Conservation (phyloP, 2,113 vertebrate genomes). For the Procavia capensis region DNA sequence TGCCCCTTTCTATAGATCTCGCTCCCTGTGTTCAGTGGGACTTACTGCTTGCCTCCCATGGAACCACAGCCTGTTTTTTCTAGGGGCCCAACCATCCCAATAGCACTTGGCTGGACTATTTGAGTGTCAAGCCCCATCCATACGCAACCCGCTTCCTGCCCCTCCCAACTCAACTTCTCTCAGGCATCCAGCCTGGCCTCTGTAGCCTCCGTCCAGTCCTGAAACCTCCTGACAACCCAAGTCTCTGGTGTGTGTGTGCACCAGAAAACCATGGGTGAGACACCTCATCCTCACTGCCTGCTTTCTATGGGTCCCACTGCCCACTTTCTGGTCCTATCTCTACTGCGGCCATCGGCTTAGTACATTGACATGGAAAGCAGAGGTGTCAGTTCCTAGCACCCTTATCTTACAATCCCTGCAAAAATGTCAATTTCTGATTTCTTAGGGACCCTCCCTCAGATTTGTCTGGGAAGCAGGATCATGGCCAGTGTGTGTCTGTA, state of each 20-base stretch:
- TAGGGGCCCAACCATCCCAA: rapidly evolving
- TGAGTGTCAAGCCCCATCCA: not conserved
- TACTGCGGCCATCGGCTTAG: slow-evolving; percentile 91
- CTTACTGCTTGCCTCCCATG: not conserved
- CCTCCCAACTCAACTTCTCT: not conserved
- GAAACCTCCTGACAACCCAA: not conserved
- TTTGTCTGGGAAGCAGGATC: too few relatives aligned
- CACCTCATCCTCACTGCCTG: rapidly evolving
- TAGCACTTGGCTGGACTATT: not conserved
- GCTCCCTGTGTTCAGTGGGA: not conserved
- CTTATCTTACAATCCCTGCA: not conserved
- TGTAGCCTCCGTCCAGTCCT: not conserved
- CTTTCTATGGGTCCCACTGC: slow-evolving; percentile 59
- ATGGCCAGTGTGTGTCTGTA: not conserved
- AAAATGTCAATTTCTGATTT: not conserved
- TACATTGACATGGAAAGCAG: slow-evolving; percentile 74
- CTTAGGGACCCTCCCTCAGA: not conserved
- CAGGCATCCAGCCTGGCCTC: not conserved
- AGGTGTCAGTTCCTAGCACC: rapidly evolving
- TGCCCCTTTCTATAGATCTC: not conserved
- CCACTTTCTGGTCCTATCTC: slow-evolving; percentile 88
- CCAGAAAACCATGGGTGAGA: not conserved
- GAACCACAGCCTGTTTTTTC: not conserved
- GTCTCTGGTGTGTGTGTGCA: not conserved
- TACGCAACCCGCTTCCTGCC: not conserved